These are phyloP conservation scores for Ceriagrion tenellum DNA, from an alignment of 2,888 invertebrate species.

Conservation along the genomic window DNA sequence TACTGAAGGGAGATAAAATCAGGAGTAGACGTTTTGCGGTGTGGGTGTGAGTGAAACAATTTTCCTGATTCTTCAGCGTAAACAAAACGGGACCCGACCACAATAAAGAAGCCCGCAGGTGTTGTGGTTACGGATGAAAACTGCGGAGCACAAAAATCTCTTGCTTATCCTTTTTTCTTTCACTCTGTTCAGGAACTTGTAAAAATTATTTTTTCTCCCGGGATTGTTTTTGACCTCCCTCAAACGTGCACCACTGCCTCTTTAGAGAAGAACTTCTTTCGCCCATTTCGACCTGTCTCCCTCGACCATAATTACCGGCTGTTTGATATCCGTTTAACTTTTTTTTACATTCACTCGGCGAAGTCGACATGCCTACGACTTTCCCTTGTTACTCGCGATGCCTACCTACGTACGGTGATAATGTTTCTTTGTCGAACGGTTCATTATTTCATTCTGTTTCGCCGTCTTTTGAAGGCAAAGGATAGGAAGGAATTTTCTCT, in stretches of 20 bases:
- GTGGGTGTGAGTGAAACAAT: conserved; percentile 13
- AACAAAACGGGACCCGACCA: conserved; percentile 21
- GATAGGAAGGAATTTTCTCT: conserved; percentile 44
- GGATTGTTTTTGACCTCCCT: neutral
- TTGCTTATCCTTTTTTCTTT: conserved; percentile 12
- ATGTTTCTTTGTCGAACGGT: conserved; percentile 60
- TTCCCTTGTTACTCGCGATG: conserved; percentile 40
- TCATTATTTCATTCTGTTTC: conserved; percentile 29
- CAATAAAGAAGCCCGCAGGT: conserved; percentile 55
- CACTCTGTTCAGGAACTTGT: conserved; percentile 24
- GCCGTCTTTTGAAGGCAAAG: conserved; percentile 38
- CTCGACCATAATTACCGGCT: conserved; percentile 49
- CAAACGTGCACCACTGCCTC: conserved; percentile 30
- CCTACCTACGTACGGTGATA: conserved; percentile 17
- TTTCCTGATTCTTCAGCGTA: conserved; percentile 24
- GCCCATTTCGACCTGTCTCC: conserved; percentile 17
- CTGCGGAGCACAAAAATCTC: conserved; percentile 20
- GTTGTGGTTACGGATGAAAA: neutral
- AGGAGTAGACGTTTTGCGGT: neutral
- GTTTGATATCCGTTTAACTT: conserved; percentile 66
- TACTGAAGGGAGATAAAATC: neutral
- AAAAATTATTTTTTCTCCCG: neutral
- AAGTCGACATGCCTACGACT: conserved; percentile 33
- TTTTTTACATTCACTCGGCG: conserved; percentile 35
- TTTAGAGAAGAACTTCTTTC: conserved; percentile 38